Base-by-base conservation (phyloP, 2,888 invertebrate species). In the Kuschelorhynchus macadamiae region DNA sequence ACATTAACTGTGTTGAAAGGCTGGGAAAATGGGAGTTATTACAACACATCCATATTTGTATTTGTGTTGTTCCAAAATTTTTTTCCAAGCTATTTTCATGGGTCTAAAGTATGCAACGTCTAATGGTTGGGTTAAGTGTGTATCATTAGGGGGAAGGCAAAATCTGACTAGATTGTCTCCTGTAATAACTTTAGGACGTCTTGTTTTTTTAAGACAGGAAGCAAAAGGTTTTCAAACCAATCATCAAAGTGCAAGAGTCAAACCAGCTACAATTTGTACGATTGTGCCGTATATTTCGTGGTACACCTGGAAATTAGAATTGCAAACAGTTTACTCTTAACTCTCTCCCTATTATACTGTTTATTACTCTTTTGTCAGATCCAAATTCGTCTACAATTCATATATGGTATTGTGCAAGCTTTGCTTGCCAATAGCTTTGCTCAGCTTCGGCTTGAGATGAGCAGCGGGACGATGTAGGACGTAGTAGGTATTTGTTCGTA, bases 1-100 rank as follows among this genome's bases (percentile, higher is more conserved):
- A 3, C 36, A 36, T 25, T 25, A 25, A 25, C 25, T 25, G 25
- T 25, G 25, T 25, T 25, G 7, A 25, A 25, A 25, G n/a, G n/a
- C n/a, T n/a, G n/a, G n/a, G n/a, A 25, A 25, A 7, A 3, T 25
- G 25, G 25, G 3, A 25, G 3, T 36, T 36, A 12, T 36, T 36
- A 36, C 11, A 36, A 36, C 36, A 36, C 36, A 36, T 36, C 2
- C 36, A 36, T 36, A 36, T 36, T 36, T 36, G 36, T 36, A 36
- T 36, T 36, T 36, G 12, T 36, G 11, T 36, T 36, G 11, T 36
- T 36, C 36, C 36, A 36, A 36, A 36, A 36, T 36, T 36, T 36
- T 3, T 12, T 9, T 5, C 32, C 36, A 36, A 36, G 36, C 11
- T 11, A 36, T 12, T 12, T 36, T 36, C 12, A 36, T 36, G 3